phyloP scores from a whole-genome alignment of 2,888 invertebrate species.

The Flexamia atlantica region DNA sequence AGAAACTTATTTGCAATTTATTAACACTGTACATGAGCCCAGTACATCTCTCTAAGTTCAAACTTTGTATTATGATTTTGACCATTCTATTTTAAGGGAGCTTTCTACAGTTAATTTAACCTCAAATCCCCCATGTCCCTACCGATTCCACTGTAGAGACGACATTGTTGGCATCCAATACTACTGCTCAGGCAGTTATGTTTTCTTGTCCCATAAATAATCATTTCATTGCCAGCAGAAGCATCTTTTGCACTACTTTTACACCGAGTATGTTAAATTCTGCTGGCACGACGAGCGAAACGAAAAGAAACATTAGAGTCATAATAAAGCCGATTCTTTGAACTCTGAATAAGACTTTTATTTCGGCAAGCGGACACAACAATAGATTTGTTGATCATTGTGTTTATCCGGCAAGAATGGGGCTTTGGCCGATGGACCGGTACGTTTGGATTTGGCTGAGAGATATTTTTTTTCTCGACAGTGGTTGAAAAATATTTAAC shows the following conservation, averaged over 20 bases:
- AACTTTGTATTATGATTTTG: no score
- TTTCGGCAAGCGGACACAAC: not conserved
- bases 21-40: no score
- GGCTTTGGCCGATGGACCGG: no score
- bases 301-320: not conserved
- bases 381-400: not conserved
- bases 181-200: not conserved
- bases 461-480: no score
- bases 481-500: no score
- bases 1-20: no score
- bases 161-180: not conserved
- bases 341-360: slow-evolving; percentile 12
- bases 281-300: not conserved
- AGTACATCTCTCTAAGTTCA: no score
- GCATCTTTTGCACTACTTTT: not conserved
- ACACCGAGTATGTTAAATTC: not conserved
- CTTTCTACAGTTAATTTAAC: not conserved
- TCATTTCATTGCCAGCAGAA: slow-evolving; percentile 11
- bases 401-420: not conserved
- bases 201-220: not conserved
- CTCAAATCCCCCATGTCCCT: not conserved
- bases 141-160: not conserved
- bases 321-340: slow-evolving; percentile 5
- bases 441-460: no score
- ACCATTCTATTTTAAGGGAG: no score